Base-by-base conservation (phyloP, 2,888 invertebrate species). In the Prionchulus punctatus region DNA sequence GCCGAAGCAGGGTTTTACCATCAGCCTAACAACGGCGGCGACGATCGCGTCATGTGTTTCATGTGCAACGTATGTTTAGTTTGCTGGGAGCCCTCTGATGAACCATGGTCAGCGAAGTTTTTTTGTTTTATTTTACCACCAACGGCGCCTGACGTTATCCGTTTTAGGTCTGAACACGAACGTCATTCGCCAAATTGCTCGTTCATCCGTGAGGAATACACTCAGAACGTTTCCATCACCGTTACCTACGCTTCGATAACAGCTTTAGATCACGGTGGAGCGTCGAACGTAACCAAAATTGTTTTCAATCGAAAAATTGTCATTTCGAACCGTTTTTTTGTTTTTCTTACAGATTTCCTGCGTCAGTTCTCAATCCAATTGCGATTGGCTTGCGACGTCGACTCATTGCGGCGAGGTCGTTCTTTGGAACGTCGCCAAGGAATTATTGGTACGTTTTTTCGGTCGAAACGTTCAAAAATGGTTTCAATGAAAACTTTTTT, bases 1-100 rank as follows among this genome's bases (percentile, higher is more conserved):
- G 90, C 91, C 2, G 89, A 91, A 71, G 91, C 91, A 1, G 92
- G 92, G 21, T 92, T 92, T 75, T 92, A 89, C 75, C 89, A 91
- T 74, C 87, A 90, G 71, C 90, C 91, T 0, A 85, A 86, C 55
- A 80, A 82, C 1, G 81, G 83, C 30, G 89, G 89, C 2, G 89
- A 90, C 70, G 92, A 92, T 75, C 79, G 91, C 60, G 91, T 90
- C 4, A 86, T 91, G 86, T 92, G 92, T 71, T 92, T 92, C 73
- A 88, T 87, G 0, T 92, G 92, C 72, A 85, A 83, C 66, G 88
- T 91, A 12, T 92, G 91, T 70, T 79, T 92, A 27, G 90, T 92
- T 3, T 88, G 86, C 75, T 92, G 92, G 92, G 92, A 92, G 75
- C 85, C 89, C 66, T 86, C 87, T 0, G 91, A 92, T 73, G 91